A percentile compares a stretch with the other conserved stretches of the same genome.
Evolutionary conservation across 2,797 vertebrate genomes (phyloP).

Genomic region (Enoplosus armatus): DNA sequence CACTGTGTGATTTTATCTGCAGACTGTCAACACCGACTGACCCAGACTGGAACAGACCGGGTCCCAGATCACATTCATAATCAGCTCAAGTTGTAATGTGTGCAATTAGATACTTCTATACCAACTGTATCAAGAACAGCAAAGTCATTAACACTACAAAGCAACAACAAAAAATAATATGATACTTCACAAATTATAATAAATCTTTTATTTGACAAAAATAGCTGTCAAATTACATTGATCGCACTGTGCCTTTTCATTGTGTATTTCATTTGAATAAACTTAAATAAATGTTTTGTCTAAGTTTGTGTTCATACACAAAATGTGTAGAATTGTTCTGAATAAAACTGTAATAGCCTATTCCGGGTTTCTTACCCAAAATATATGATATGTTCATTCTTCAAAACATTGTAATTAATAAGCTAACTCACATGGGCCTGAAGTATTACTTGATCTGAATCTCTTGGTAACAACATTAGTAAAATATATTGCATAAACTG

Average conservation of each 20-base stretch:
- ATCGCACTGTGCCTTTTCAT: neutral
- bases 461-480: slow-evolving; percentile 1
- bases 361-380: neutral
- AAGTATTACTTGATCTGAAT: slow-evolving; percentile 12
- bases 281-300: neutral
- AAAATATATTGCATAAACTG: slow-evolving; percentile 1
- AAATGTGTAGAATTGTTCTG: neutral
- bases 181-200: neutral
- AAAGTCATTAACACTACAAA: neutral
- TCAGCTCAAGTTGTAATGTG: too few species aligned
- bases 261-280: neutral
- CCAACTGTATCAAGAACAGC: neutral
- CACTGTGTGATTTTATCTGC: neutral
- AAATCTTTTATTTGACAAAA: neutral
- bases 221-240: neutral
- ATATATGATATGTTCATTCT: neutral
- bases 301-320: neutral
- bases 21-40: neutral
- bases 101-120: neutral
- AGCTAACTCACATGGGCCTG: neutral
- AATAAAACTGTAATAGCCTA: neutral
- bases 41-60: neutral
- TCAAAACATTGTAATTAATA: neutral
- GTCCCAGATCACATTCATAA: too few species aligned
- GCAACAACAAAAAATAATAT: neutral